Conservation (phyloP, 2,113 vertebrate genomes). For the Anser cygnoides region DNA sequence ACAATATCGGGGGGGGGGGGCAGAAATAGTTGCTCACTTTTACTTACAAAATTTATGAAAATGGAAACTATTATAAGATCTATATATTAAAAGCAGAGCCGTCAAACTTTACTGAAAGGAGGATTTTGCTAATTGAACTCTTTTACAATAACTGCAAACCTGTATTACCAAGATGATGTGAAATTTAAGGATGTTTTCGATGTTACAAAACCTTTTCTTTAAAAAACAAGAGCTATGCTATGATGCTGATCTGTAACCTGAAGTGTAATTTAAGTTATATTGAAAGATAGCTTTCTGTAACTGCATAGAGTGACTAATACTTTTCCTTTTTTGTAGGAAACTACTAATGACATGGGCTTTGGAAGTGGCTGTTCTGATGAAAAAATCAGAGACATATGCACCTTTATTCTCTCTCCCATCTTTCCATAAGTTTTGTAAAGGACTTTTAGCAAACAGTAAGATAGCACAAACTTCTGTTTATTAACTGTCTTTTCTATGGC, state of each 20-base stretch:
- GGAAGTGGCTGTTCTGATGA: conserved; percentile 94
- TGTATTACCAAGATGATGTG: not conserved
- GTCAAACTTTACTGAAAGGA: not conserved
- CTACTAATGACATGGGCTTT: conserved; percentile 95
- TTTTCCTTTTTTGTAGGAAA: conserved; percentile 78
- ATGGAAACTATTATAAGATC: not conserved
- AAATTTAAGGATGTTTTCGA: not conserved
- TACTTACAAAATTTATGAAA: not conserved
- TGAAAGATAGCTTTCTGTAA: not conserved
- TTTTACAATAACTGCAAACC: not conserved
- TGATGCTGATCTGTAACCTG: accelerated
- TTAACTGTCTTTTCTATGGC: not conserved
- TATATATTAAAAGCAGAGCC: not conserved
- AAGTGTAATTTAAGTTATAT: not conserved
- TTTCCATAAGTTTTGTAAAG: conserved; percentile 96
- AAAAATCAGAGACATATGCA: conserved; percentile 94
- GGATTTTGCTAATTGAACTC: not conserved
- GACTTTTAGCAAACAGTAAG: conserved; percentile 93
- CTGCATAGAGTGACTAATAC: not conserved
- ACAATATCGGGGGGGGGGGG: no score
- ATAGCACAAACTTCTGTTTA: not conserved
- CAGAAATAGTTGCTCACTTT: not conserved
- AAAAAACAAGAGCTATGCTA: not conserved
- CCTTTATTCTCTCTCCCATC: conserved; percentile 94
- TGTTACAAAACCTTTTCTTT: not conserved